Conservation (phyloP, 2,888 invertebrate genomes). For the Cantharis nigra region DNA sequence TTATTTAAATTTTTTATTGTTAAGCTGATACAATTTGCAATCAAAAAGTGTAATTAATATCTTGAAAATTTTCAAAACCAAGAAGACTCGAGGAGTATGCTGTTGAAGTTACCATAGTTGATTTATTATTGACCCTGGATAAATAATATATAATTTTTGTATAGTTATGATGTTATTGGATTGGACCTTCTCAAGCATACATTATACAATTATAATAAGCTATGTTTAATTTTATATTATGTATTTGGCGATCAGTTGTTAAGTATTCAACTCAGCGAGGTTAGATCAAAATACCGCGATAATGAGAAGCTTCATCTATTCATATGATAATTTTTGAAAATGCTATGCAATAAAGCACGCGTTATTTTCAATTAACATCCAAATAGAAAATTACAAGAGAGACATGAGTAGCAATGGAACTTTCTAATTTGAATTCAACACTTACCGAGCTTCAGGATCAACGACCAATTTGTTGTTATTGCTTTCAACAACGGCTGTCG, state of each 20-base stretch:
- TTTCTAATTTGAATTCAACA: conserved; percentile 25
- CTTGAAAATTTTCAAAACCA: neutral
- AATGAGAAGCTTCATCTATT: neutral
- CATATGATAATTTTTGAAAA: neutral
- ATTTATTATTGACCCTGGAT: neutral
- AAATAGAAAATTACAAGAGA: neutral
- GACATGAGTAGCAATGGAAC: neutral
- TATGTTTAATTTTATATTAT: neutral
- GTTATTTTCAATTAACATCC: neutral
- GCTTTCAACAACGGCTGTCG: conserved; percentile 65
- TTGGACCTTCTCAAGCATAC: neutral
- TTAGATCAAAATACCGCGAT: neutral
- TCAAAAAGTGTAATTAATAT: neutral
- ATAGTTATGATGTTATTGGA: neutral
- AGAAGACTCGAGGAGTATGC: neutral
- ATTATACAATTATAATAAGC: neutral
- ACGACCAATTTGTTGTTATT: conserved; percentile 61
- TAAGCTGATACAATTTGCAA: neutral
- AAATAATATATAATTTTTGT: neutral
- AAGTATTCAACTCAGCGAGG: neutral
- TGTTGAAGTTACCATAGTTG: neutral
- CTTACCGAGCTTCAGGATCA: conserved; percentile 64
- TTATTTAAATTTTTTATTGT: neutral
- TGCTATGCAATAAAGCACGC: neutral
- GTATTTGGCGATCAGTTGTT: neutral